Conservation (phyloP, 2,888 invertebrate genomes). For the Acronicta psi region DNA sequence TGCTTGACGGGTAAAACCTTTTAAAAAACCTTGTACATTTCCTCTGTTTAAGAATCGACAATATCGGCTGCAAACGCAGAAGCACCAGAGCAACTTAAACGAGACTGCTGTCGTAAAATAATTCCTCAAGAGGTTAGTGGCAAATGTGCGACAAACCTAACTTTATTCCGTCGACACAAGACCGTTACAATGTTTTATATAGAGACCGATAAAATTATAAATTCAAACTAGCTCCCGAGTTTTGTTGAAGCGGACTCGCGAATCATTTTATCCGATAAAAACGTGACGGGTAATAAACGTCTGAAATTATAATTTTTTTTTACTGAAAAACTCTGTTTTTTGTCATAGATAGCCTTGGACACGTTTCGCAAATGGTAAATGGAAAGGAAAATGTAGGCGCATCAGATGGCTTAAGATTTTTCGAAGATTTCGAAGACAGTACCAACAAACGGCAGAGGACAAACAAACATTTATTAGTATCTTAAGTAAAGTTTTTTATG, state of each 20-base stretch:
- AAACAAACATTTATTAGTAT: no score
- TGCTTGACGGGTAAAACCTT: no score
- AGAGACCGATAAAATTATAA: constrained; percentile 6
- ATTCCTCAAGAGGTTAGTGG: background rate
- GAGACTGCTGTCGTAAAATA: background rate
- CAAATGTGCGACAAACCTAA: background rate
- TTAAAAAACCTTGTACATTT: no score
- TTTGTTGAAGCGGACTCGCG: constrained; percentile 15
- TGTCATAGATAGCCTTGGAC: constrained; percentile 3
- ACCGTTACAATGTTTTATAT: constrained; percentile 23
- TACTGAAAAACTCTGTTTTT: constrained; percentile 12
- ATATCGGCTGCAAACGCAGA: background rate
- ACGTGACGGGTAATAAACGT: constrained; percentile 31
- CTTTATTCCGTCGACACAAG: constrained; percentile 13
- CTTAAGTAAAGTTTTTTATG: no score
- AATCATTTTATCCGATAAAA: constrained; percentile 27
- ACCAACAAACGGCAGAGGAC: no score
- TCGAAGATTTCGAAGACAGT: no score
- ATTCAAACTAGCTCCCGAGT: constrained; percentile 2
- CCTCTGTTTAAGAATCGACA: no score
- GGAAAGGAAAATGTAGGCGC: no score
- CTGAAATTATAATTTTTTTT: constrained; percentile 16
- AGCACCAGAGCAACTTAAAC: background rate
- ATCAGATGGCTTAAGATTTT: no score
- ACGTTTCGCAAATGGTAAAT: no score